Evolutionary conservation across 1,140 invertebrate species (phyloP).

Genomic region (Drosophila lacertosa): DNA sequence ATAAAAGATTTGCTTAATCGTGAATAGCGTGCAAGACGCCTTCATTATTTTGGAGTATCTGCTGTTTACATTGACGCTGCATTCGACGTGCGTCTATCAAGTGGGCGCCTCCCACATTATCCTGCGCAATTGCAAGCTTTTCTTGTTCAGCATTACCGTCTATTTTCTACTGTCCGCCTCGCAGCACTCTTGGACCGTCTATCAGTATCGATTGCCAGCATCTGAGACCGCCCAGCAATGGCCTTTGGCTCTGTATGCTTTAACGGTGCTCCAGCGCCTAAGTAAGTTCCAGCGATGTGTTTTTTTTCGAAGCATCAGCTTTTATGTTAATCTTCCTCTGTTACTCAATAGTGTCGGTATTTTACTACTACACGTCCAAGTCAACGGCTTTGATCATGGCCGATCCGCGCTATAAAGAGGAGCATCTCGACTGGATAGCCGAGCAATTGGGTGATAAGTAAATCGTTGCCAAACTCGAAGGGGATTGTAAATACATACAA

Average conservation of each 20-base stretch:
- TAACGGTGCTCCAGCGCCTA: constrained; percentile 67
- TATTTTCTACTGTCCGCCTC: constrained; percentile 83
- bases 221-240: constrained; percentile 38
- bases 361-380: constrained; percentile 91
- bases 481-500: constrained; percentile 23
- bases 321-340: neutral
- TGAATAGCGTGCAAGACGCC: constrained; percentile 88
- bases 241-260: constrained; percentile 61
- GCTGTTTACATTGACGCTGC: constrained; percentile 87
- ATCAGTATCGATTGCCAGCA: constrained; percentile 50
- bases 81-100: constrained; percentile 90
- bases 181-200: constrained; percentile 85
- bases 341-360: constrained; percentile 87
- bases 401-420: constrained; percentile 89
- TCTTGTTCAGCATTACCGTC: constrained; percentile 85
- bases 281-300: constrained; percentile 38
- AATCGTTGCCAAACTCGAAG: neutral
- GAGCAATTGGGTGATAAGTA: constrained; percentile 84
- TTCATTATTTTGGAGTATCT: constrained; percentile 88
- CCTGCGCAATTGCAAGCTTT: constrained; percentile 86
- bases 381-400: constrained; percentile 88
- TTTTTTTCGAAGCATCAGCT: neutral
- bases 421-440: constrained; percentile 89
- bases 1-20: neutral
- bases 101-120: constrained; percentile 89